These are phyloP conservation scores for Mustela erminea DNA, from an alignment of 2,797 vertebrate genomes.

Conservation along the genomic window DNA sequence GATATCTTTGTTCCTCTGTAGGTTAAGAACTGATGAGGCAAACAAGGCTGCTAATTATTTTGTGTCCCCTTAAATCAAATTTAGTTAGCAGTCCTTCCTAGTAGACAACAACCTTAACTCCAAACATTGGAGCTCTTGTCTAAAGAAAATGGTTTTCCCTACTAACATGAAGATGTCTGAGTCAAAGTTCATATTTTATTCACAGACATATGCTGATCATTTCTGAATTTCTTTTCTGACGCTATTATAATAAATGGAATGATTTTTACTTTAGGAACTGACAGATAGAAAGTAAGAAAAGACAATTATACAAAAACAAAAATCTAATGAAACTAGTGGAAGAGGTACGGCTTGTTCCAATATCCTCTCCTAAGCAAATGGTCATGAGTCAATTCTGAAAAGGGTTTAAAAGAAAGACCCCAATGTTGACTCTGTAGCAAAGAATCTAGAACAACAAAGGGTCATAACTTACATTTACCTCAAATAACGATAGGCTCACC, in stretches of 20 bases:
- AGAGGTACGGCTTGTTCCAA: background rate
- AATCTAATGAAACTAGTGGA: background rate
- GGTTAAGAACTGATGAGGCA: background rate
- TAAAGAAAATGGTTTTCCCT: background rate
- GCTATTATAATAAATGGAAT: background rate
- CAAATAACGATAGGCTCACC: background rate
- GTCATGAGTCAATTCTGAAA: background rate
- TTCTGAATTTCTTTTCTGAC: slow-evolving; percentile 30
- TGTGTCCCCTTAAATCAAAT: background rate
- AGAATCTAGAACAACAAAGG: background rate
- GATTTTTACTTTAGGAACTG: background rate
- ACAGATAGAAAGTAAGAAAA: background rate
- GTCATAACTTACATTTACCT: background rate
- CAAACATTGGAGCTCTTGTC: background rate
- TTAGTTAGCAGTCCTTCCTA: background rate
- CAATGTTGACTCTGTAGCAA: background rate
- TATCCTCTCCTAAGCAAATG: background rate
- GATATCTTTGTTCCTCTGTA: background rate
- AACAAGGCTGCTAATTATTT: background rate
- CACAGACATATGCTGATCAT: background rate
- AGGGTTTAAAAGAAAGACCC: background rate
- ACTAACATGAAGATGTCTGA: background rate
- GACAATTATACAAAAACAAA: background rate
- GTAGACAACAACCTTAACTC: background rate
- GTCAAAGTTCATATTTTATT: background rate